phyloP scores from a whole-genome alignment of 53 echinoderm and acorn worm genomes.

The Hippasteria phrygiana region DNA sequence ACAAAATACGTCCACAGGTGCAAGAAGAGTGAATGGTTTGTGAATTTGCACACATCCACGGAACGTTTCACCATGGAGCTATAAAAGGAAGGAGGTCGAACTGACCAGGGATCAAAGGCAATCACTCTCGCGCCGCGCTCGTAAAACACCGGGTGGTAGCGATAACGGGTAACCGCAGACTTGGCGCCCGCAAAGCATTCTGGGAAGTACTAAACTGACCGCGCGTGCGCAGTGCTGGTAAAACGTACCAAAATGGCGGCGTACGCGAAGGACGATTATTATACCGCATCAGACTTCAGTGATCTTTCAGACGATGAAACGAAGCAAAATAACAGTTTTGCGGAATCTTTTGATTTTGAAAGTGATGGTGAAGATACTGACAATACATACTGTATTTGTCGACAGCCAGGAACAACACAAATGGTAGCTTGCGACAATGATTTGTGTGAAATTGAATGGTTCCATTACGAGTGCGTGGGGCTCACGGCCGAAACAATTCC shows the following conservation, averaged over 20 bases:
- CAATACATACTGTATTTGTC: conserved; percentile 12
- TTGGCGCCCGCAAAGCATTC: neutral
- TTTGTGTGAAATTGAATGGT: conserved; percentile 15
- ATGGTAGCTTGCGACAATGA: conserved; percentile 26
- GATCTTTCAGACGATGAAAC: neutral
- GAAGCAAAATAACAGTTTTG: neutral
- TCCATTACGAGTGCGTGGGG: conserved; percentile 41
- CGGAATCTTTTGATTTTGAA: neutral
- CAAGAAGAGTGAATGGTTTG: too few relatives aligned
- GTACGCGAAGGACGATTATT: neutral
- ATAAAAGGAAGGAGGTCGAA: neutral
- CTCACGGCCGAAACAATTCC: conserved; percentile 8
- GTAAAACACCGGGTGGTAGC: neutral
- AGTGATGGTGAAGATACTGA: neutral
- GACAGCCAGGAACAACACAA: neutral
- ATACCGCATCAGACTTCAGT: neutral
- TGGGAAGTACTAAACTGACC: neutral
- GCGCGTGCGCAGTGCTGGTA: neutral
- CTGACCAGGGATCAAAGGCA: neutral
- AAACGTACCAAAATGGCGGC: neutral
- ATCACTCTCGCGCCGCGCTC: neutral
- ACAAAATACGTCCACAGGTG: too few relatives aligned
- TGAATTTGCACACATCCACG: too few relatives aligned
- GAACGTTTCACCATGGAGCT: conserved; percentile 31
- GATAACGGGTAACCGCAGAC: neutral